Percentiles rank a stretch among this genome's conserved stretches.
phyloP scores from a whole-genome alignment of 2,888 invertebrate genomes.

The Eulithis testata region DNA sequence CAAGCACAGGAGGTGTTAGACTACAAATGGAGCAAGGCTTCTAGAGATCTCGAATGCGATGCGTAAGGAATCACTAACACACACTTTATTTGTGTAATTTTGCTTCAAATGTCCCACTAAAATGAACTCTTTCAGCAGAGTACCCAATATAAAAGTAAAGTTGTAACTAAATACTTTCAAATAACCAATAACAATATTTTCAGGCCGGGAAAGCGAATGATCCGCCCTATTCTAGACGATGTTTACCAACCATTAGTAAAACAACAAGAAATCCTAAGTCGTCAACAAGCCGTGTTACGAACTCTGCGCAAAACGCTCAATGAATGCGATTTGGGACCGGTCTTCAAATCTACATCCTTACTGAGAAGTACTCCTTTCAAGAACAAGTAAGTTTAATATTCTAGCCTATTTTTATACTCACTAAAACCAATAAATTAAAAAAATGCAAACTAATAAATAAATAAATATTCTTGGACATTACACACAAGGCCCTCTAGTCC shows the following conservation, averaged over 20 bases:
- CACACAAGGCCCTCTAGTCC: too few species aligned
- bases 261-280: conserved; percentile 87
- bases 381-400: conserved; percentile 52
- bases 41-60: conserved; percentile 64
- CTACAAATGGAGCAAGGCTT: conserved; percentile 88
- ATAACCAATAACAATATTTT: background rate
- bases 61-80: conserved; percentile 13
- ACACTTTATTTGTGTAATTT: too few species aligned
- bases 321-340: conserved; percentile 64
- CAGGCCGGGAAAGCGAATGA: conserved; percentile 78
- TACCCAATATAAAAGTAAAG: too few species aligned
- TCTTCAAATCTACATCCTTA: conserved; percentile 66
- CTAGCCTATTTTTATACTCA: too few species aligned
- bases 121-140: too few species aligned
- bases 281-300: conserved; percentile 82
- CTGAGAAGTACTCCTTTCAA: conserved; percentile 71
- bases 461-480: too few species aligned
- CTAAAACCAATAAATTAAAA: too few species aligned
- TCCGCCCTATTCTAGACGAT: conserved; percentile 89
- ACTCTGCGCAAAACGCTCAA: conserved; percentile 66
- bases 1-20: conserved; percentile 90
- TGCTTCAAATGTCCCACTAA: too few species aligned
- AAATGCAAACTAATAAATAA: too few species aligned
- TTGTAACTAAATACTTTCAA: too few species aligned
- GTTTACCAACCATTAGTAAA: conserved; percentile 92